Percentiles rank a stretch among this genome's conserved stretches.
Evolutionary conservation across 2,888 invertebrate species (phyloP).

Genomic region (Drosophila mayaguana): DNA sequence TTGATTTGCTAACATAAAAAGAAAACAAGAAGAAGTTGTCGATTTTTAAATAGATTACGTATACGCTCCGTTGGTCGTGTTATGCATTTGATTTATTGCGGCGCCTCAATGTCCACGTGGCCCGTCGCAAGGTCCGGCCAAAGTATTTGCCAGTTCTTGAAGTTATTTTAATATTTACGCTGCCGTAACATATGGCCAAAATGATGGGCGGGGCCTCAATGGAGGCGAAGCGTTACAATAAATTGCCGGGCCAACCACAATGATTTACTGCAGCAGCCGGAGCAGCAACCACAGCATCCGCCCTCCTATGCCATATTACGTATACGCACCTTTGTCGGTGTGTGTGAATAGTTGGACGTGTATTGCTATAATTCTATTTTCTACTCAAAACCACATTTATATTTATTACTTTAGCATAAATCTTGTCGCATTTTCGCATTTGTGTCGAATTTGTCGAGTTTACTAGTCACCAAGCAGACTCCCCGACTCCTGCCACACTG

Average conservation of each 20-base stretch:
- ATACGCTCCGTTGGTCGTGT: slow-evolving; percentile 56
- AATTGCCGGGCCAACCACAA: slow-evolving; percentile 74
- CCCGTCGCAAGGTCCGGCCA: slow-evolving; percentile 35
- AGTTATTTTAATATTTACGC: slow-evolving; percentile 80
- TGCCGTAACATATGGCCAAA: slow-evolving; percentile 68
- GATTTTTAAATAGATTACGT: slow-evolving; percentile 74
- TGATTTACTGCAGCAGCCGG: slow-evolving; percentile 69
- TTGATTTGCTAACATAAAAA: slow-evolving; percentile 29
- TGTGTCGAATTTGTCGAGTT: slow-evolving; percentile 81
- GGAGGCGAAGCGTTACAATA: slow-evolving; percentile 52
- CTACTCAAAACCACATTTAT: slow-evolving; percentile 80
- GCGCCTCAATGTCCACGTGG: slow-evolving; percentile 66
- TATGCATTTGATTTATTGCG: slow-evolving; percentile 65
- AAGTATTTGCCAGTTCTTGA: slow-evolving; percentile 71
- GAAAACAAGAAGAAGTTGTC: slow-evolving; percentile 24
- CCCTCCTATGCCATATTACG: slow-evolving; percentile 41
- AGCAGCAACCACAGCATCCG: slow-evolving; percentile 16
- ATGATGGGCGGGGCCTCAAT: slow-evolving; percentile 21
- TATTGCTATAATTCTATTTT: slow-evolving; percentile 79
- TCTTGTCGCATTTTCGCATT: slow-evolving; percentile 82
- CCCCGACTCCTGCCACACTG: not conserved
- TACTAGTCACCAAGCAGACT: slow-evolving; percentile 40
- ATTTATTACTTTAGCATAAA: slow-evolving; percentile 79
- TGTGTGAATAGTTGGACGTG: slow-evolving; percentile 33
- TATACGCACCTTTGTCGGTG: slow-evolving; percentile 70